Evolutionary conservation across 2,113 vertebrate genomes (phyloP), one percentile per base, ranked within the genome.

Genomic region (Megaceryle maxima): DNA sequence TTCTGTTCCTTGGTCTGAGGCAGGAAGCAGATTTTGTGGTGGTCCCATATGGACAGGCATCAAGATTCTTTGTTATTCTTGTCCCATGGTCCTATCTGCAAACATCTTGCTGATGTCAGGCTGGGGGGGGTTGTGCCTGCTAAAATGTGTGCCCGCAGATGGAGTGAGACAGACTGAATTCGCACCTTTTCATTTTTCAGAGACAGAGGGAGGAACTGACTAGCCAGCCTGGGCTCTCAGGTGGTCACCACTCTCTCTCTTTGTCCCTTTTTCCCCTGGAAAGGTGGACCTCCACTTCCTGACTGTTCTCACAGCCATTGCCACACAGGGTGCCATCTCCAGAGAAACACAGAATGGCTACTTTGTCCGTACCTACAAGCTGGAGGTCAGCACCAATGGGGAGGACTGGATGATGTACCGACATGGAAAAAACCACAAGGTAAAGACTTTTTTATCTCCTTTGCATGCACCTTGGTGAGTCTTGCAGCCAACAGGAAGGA

Each of bases 321-420:
- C 99, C 41, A 99, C 99, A 0, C 99, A 99, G 94, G 99, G 99
- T 8, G 99, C 99, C 35, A 94, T 99, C 94, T 99, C 99, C 8
- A 99, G 99, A 93, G 99, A 99, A 95, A 99, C 99, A 0, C 98
- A 98, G 95, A 99, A 98, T 76, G 98, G 98, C 56, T 99, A 99
- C 96, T 99, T 99, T 19, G 98, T 99, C 94, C 99, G 98, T 80
- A 98, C 99, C 43, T 99, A 99, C 96, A 99, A 99, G 94, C 97
- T 99, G 97, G 99, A 99, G 96, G 98, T 99, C 98, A 99, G 99
- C 98, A 99, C 99, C 62, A 99, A 99, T 1, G 99, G 99, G 2
- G 99, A 99, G 87, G 99, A 99, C 98, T 99, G 99, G 99, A 99
- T 99, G 99, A 98, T 99, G 75, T 99, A 99, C 96, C 98, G 99